A percentile compares a stretch with the other conserved stretches of the same genome.
Conservation (phyloP, 2,797 vertebrate genomes). For the Sternarchorhynchus goeldii region DNA sequence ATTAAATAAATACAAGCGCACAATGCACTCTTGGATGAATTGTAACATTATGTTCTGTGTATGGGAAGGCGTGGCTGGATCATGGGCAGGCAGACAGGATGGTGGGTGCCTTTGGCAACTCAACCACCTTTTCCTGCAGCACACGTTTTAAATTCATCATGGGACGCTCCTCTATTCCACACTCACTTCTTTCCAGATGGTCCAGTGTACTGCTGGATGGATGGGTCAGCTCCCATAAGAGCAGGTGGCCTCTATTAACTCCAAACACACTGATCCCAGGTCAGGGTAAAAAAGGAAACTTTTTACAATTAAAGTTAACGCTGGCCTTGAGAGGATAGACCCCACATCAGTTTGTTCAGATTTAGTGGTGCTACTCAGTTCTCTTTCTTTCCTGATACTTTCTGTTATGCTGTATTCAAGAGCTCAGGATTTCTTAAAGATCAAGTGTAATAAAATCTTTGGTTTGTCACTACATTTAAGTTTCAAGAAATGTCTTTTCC, state of each 20-base stretch:
- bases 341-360: slow-evolving; percentile 21
- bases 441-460: slow-evolving; percentile 1
- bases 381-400: not conserved
- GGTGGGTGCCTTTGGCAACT: not conserved
- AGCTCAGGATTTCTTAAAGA: not conserved
- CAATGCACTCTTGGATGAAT: not conserved
- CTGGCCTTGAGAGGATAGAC: slow-evolving; percentile 29
- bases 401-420: not conserved
- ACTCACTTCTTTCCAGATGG: slow-evolving; percentile 46
- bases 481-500: not conserved
- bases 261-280: slow-evolving; percentile 46
- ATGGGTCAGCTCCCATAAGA: slow-evolving; percentile 40
- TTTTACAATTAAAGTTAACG: slow-evolving; percentile 45
- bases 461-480: not conserved
- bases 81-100: not conserved
- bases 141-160: slow-evolving; percentile 32
- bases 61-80: not conserved
- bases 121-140: slow-evolving; percentile 26
- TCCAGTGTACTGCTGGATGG: slow-evolving; percentile 45
- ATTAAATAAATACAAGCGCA: not conserved
- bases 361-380: not conserved
- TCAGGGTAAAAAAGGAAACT: slow-evolving; percentile 40
- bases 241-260: slow-evolving; percentile 33
- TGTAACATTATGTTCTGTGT: not conserved
- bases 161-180: slow-evolving; percentile 24